Evolutionary conservation across 2,797 vertebrate species (phyloP).

Genomic region (Limosa lapponica): DNA sequence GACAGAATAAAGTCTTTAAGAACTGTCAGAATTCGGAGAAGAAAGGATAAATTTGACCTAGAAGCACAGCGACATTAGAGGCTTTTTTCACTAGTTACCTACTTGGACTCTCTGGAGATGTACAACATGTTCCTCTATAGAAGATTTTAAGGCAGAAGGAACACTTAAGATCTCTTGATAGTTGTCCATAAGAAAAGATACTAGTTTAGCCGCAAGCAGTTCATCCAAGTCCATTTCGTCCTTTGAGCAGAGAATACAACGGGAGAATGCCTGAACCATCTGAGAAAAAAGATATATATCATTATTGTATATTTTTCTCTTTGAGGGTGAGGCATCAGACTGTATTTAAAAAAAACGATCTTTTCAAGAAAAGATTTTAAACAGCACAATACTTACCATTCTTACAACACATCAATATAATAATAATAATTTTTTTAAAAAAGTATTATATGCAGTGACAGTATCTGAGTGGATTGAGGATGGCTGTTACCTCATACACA

Average conservation of each 20-base stretch:
- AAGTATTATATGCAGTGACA: neutral
- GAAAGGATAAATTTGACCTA: neutral
- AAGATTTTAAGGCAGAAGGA: slow-evolving; percentile 81
- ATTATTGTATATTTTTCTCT: neutral
- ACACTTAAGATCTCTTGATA: slow-evolving; percentile 86
- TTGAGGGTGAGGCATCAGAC: neutral
- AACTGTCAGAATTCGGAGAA: neutral
- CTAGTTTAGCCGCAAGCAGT: slow-evolving; percentile 90
- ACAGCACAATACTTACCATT: neutral
- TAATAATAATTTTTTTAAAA: neutral
- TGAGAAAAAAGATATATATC: neutral
- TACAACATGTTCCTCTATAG: slow-evolving; percentile 88
- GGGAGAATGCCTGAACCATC: slow-evolving; percentile 94
- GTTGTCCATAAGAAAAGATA: slow-evolving; percentile 94
- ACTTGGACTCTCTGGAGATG: slow-evolving; percentile 91
- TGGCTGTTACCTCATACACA: neutral
- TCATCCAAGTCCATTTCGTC: slow-evolving; percentile 95
- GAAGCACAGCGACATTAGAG: neutral
- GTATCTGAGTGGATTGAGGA: neutral
- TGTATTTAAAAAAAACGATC: neutral
- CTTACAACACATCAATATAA: neutral
- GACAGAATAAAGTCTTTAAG: neutral
- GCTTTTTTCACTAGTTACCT: neutral
- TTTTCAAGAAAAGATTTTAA: neutral
- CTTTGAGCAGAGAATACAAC: slow-evolving; percentile 89